phyloP scores from a whole-genome alignment of 2,888 invertebrate genomes.

The Hemaris fuciformis region DNA sequence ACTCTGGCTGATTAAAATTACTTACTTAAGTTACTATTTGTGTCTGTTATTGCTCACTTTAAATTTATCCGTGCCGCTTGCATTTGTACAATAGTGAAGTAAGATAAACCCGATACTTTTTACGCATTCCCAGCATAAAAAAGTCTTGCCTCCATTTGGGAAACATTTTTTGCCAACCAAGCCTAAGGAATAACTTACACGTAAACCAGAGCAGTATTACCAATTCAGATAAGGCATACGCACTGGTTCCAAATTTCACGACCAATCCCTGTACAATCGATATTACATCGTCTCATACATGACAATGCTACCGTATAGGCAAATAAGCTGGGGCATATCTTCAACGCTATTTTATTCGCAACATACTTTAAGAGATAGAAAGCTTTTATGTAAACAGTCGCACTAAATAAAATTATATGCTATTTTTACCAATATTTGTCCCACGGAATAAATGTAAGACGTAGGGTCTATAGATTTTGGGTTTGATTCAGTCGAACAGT shows the following conservation, averaged over 20 bases:
- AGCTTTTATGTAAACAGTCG: too few species aligned
- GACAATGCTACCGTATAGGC: background rate
- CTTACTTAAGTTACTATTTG: too few species aligned
- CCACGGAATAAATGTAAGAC: too few species aligned
- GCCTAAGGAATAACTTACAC: constrained; percentile 4
- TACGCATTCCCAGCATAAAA: background rate
- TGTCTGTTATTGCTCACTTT: too few species aligned
- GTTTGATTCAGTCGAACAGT: too few species aligned
- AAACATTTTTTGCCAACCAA: background rate
- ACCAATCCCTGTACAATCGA: background rate
- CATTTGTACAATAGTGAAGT: too few species aligned
- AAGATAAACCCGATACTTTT: background rate
- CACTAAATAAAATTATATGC: too few species aligned
- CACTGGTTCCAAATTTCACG: background rate
- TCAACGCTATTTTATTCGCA: background rate
- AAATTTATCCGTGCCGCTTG: too few species aligned
- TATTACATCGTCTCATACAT: background rate
- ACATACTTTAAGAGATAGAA: too few species aligned
- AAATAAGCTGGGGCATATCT: background rate
- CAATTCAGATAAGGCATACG: constrained; percentile 12
- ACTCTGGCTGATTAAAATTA: too few species aligned
- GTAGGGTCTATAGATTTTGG: too few species aligned
- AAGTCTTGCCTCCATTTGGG: background rate
- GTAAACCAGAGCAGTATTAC: constrained; percentile 5
- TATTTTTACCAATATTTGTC: too few species aligned